Evolutionary conservation across 2,888 invertebrate genomes (phyloP).

Genomic region (Geophilus truncorum): DNA sequence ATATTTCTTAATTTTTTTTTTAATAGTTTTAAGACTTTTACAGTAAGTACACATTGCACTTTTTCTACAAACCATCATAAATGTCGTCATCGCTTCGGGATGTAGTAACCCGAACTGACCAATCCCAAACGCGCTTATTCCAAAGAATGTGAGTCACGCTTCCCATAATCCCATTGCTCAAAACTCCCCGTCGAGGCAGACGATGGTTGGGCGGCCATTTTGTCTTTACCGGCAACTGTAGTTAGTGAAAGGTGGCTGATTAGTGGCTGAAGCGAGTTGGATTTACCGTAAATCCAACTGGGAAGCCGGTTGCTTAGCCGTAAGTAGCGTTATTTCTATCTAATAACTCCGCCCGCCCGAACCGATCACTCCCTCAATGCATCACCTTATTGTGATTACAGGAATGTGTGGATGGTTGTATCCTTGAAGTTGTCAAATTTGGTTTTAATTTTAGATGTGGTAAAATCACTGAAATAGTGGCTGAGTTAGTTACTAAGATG

Average conservation of each 20-base stretch:
- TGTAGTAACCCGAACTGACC: not conserved
- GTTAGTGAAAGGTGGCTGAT: not conserved
- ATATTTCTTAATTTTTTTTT: too few species aligned
- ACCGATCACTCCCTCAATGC: not conserved
- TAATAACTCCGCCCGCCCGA: not conserved
- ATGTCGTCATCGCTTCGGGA: not conserved
- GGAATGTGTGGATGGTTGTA: not conserved
- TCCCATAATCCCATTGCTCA: not conserved
- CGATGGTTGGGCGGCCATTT: not conserved
- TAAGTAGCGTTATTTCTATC: not conserved
- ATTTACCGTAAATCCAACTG: not conserved
- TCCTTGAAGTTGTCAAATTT: not conserved
- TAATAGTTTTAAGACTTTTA: too few species aligned
- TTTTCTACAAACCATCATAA: not conserved
- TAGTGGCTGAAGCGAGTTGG: not conserved
- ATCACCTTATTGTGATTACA: not conserved
- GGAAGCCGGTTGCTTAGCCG: not conserved
- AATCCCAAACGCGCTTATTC: not conserved
- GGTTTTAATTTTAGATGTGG: not conserved
- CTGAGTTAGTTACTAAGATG: not conserved
- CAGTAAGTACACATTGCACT: too few species aligned
- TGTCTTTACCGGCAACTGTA: conserved; percentile 2
- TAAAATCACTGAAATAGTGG: not conserved
- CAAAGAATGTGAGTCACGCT: not conserved
- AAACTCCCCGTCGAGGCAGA: not conserved